Conservation (phyloP, 2,888 invertebrate genomes). For the Drosophila aldrichi region DNA sequence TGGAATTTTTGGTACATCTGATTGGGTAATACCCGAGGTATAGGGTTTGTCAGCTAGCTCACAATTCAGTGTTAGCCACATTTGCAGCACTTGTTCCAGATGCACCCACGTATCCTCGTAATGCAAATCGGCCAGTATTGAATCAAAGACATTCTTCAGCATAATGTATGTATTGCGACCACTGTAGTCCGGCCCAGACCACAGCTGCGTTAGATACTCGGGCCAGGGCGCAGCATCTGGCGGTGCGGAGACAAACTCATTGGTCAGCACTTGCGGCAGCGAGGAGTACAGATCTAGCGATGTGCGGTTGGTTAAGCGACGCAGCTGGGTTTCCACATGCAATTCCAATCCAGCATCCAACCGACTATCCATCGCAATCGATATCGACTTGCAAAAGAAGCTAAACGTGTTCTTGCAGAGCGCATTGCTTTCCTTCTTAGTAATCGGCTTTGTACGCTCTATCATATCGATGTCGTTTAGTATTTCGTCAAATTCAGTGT, state of each 20-base stretch:
- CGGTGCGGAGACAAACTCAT: constrained; percentile 82
- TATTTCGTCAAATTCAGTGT: constrained; percentile 92
- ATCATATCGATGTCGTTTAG: constrained; percentile 89
- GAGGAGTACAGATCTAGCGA: constrained; percentile 85
- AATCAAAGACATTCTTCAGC: constrained; percentile 90
- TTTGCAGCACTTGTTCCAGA: constrained; percentile 93
- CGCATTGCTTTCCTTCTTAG: constrained; percentile 86
- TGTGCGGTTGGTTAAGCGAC: constrained; percentile 89
- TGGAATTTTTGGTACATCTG: constrained; percentile 88
- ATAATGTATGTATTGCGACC: constrained; percentile 87
- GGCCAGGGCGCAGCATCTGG: constrained; percentile 85
- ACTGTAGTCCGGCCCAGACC: constrained; percentile 86
- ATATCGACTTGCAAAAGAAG: constrained; percentile 86
- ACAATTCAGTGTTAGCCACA: constrained; percentile 95
- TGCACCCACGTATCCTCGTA: constrained; percentile 90
- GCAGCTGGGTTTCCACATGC: constrained; percentile 90
- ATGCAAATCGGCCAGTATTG: constrained; percentile 89
- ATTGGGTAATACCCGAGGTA: constrained; percentile 87
- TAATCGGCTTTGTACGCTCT: constrained; percentile 87
- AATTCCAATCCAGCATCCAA: constrained; percentile 92
- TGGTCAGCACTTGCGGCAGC: constrained; percentile 83
- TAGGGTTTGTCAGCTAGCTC: constrained; percentile 84
- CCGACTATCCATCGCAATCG: constrained; percentile 91
- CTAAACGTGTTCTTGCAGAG: constrained; percentile 84
- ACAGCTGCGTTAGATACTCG: constrained; percentile 85